Percentiles rank a stretch among this genome's conserved stretches.
phyloP scores from a whole-genome alignment of 2,888 invertebrate genomes.

The Lochmaea crataegi region DNA sequence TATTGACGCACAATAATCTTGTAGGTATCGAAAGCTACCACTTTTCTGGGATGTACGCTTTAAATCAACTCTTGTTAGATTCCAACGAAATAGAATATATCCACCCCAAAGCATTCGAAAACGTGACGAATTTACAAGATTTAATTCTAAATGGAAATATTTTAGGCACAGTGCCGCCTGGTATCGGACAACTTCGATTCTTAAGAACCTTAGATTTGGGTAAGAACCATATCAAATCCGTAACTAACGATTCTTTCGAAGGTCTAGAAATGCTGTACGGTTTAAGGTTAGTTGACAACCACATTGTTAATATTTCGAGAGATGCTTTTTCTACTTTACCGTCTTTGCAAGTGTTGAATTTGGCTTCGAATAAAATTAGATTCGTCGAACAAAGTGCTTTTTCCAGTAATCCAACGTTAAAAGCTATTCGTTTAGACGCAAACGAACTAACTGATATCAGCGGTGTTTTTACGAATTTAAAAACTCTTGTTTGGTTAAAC shows the following conservation, averaged over 20 bases:
- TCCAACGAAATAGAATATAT: constrained; percentile 78
- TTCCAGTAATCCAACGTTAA: constrained; percentile 77
- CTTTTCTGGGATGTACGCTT: constrained; percentile 78
- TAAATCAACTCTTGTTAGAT: constrained; percentile 80
- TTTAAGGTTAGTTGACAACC: constrained; percentile 83
- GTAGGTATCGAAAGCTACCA: constrained; percentile 76
- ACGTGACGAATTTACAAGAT: constrained; percentile 82
- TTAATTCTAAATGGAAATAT: constrained; percentile 80
- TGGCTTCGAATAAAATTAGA: constrained; percentile 82
- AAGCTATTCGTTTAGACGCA: constrained; percentile 81
- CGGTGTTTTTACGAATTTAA: constrained; percentile 79
- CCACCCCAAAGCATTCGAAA: constrained; percentile 78
- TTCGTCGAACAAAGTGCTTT: constrained; percentile 84
- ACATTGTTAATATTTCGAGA: constrained; percentile 79
- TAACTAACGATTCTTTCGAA: constrained; percentile 78
- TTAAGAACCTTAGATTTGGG: constrained; percentile 84
- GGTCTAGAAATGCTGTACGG: constrained; percentile 81
- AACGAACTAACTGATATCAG: constrained; percentile 83
- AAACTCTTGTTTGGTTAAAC: constrained; percentile 82
- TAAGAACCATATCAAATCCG: constrained; percentile 80
- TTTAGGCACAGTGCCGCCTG: constrained; percentile 76
- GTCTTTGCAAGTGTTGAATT: constrained; percentile 81
- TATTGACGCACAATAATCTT: constrained; percentile 79
- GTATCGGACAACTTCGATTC: constrained; percentile 76
- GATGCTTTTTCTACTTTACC: constrained; percentile 79